Evolutionary conservation across 2,113 vertebrate genomes (phyloP), one percentile per base, ranked within the genome.

Genomic region (Garra rufa): DNA sequence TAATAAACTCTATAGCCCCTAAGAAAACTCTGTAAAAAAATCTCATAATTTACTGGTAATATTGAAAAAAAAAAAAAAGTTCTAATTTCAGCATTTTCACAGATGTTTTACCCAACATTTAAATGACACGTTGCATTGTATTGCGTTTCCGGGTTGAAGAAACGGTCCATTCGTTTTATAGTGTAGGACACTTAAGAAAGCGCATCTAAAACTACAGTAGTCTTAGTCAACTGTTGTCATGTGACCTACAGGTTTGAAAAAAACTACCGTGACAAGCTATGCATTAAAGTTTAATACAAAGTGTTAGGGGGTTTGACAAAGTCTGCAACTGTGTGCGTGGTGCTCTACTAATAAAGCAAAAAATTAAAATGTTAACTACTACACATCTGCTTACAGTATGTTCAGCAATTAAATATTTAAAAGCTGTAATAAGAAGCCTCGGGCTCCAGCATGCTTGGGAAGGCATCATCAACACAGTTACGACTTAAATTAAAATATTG

Each of bases 401-500:
- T 26, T 21, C 19, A 17, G 43, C 44, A n/a, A 70, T 76, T 70
- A 63, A 67, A 67, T 67, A 34, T 81, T 74, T 43, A 81, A 48
- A 30, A 81, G 46, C 44, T 76, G 59, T 76, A 65, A 79, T 67
- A 85, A 76, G 38, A 57, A 44, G 24, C 70, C 41, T 19, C 9
- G 28, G 48, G 52, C 71, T 44, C 55, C 34, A 69, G 41, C 19
- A 15, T 73, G 57, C 46, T 78, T 28, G 44, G 30, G 38, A 67
- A 75, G 7, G n/a, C 38, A 70, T 61, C 57, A n/a, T 84, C 92
- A 93, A 93, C 93, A 92, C 92, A 30, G 15, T 69, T 57, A 76
- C 24, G n/a, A 30, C 34, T 24, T 41, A n/a, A 86, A 87, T 86
- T 78, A 86, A 78, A 83, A 63, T 70, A 94, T 92, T 91, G 91